Evolutionary conservation across 2,888 invertebrate species (phyloP).

Genomic region (Callosobruchus maculatus): DNA sequence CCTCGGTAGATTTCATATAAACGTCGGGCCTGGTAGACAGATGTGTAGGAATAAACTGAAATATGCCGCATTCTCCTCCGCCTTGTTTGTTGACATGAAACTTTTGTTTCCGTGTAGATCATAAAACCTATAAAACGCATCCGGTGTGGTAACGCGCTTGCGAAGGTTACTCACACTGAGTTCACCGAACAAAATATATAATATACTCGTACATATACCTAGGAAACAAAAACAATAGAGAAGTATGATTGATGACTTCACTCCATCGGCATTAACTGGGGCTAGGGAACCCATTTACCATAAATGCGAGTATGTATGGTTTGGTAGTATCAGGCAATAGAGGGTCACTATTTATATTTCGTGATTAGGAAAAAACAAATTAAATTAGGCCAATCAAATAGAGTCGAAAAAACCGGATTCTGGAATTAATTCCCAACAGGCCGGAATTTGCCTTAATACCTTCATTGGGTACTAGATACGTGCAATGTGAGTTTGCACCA

Average conservation of each 20-base stretch:
- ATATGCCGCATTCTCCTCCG: background rate
- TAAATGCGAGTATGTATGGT: too few species aligned
- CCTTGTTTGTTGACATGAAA: background rate
- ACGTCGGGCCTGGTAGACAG: background rate
- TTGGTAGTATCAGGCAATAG: too few species aligned
- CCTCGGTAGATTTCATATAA: background rate
- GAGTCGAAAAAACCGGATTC: too few species aligned
- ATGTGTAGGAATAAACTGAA: background rate
- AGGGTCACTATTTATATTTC: too few species aligned
- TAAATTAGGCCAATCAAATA: too few species aligned
- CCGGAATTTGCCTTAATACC: too few species aligned
- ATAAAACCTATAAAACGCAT: background rate
- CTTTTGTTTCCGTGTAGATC: background rate
- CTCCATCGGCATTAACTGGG: too few species aligned
- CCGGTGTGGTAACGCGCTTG: background rate
- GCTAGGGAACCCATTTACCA: too few species aligned
- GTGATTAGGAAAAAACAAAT: too few species aligned
- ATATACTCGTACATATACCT: background rate
- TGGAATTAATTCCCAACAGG: too few species aligned
- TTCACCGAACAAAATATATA: background rate
- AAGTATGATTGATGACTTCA: background rate
- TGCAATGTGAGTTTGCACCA: too few species aligned
- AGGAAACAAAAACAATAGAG: background rate
- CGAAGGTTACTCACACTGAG: background rate
- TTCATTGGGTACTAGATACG: too few species aligned